These are phyloP conservation scores for Miichthys miiuy DNA, from an alignment of 2,797 vertebrate genomes.

Conservation along the genomic window DNA sequence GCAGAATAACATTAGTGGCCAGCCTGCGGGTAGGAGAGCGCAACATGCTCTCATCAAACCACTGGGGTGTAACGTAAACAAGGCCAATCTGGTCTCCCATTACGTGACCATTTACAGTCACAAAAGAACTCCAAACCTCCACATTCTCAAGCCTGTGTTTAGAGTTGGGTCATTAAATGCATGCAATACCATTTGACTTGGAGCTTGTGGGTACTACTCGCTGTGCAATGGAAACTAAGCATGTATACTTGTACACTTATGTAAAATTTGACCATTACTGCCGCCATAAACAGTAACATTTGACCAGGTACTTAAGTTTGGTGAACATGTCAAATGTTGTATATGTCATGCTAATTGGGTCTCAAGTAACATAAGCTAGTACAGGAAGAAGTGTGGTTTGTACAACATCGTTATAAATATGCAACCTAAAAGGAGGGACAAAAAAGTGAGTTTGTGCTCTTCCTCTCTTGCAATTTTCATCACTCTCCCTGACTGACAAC, in stretches of 20 bases:
- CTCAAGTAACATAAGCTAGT: background rate
- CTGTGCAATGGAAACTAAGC: conserved; percentile 3
- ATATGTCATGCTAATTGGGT: conserved; percentile 8
- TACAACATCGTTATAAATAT: conserved; percentile 4
- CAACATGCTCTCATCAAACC: conserved; percentile 62
- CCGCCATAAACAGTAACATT: background rate
- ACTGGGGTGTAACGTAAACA: conserved; percentile 74
- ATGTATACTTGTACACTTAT: background rate
- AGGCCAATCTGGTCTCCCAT: conserved; percentile 51
- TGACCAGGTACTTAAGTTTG: background rate
- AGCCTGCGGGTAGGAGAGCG: conserved; percentile 41
- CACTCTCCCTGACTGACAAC: conserved; percentile 10
- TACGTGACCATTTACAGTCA: conserved; percentile 77
- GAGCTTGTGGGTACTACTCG: background rate
- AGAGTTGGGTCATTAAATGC: conserved; percentile 46
- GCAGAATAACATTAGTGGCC: conserved; percentile 39
- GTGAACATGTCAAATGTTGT: conserved; percentile 2
- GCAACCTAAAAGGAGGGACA: background rate
- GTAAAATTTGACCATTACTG: conserved; percentile 1
- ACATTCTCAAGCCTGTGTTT: conserved; percentile 59
- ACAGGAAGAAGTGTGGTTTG: conserved; percentile 5
- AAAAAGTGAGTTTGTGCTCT: background rate
- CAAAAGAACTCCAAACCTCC: conserved; percentile 53
- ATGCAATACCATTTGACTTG: conserved; percentile 17
- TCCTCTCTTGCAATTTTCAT: conserved; percentile 2